Evolutionary conservation across 2,888 invertebrate genomes (phyloP), one percentile per base, ranked within the genome.

Genomic region (Andrena trimmerana): DNA sequence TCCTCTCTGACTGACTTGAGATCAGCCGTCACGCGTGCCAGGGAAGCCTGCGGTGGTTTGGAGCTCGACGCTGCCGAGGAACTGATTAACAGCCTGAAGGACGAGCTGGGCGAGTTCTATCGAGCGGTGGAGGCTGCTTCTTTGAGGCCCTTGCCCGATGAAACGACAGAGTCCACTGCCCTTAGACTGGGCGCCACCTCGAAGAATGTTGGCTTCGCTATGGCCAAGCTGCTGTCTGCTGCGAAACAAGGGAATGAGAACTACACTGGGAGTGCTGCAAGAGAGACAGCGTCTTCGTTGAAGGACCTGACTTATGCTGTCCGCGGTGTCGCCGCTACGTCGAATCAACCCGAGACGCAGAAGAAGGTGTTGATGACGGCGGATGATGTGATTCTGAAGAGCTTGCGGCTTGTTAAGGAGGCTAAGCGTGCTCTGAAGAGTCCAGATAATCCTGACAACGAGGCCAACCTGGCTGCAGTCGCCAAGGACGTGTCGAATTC

Each of bases 21-120:
- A 84, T 96, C 96, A 0, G 96, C 96, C 0, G 96, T 96, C 0
- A 95, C 95, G 36, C 95, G 96, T 24, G 96, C 97, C 0, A 96
- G 97, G 66, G 96, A 97, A 89, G 97, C 96, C 0, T 98, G 97
- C 93, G 97, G 97, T 86, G 97, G 97, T 0, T 95, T 98, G 80
- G 98, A 99, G 90, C 94, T 99, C 82, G 98, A 98, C 88, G 97
- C 97, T 0, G 98, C 99, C 0, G 95, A 98, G 0, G 97, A 98
- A 89, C 96, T 97, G 75, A 97, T 99, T 57, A 95, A 96, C 10
- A 96, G 96, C 57, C 94, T 99, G 60, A 97, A 97, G 91, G 96
- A 96, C 50, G 98, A 99, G 89, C 94, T 99, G 27, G 95, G 96
- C 33, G 98, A 98, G 89, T 96, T 98, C 84, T 96, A 97, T 73